These are phyloP conservation scores for Heliconius charithonia DNA, from an alignment of 2,888 invertebrate genomes.

Conservation along the genomic window DNA sequence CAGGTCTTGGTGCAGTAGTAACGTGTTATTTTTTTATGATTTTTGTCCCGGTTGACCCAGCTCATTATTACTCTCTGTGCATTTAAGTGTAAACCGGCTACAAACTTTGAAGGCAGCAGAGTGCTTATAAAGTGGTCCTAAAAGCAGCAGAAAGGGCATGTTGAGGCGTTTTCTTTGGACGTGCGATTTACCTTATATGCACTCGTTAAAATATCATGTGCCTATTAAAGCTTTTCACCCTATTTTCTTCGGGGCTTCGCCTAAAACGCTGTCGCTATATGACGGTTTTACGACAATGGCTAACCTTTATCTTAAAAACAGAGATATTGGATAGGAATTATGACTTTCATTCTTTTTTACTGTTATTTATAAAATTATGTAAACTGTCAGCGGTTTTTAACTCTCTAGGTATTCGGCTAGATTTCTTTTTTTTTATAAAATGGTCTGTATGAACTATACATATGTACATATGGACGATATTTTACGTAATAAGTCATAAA, in stretches of 20 bases:
- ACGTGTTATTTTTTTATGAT: background rate
- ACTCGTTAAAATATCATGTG: constrained; percentile 53
- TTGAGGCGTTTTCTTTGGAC: constrained; percentile 52
- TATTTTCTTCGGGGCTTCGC: constrained; percentile 25
- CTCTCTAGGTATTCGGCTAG: background rate
- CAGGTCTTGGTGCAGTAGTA: background rate
- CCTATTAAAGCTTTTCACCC: constrained; percentile 40
- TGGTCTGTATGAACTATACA: no score
- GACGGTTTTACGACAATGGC: constrained; percentile 28
- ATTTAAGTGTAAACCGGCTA: constrained; percentile 32
- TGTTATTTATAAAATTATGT: constrained; percentile 3
- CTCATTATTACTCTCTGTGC: background rate
- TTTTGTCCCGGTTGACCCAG: no score
- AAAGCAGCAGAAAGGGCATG: constrained; percentile 47
- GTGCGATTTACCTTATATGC: constrained; percentile 55
- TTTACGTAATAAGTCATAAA: no score
- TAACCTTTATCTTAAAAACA: constrained; percentile 29
- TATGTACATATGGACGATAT: no score
- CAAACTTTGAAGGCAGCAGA: constrained; percentile 53
- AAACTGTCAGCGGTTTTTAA: background rate
- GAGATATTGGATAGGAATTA: constrained; percentile 13
- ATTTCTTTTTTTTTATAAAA: no score
- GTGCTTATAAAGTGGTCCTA: constrained; percentile 69
- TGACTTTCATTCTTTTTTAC: constrained; percentile 8
- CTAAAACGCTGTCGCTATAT: constrained; percentile 33